phyloP scores from a whole-genome alignment of 2,888 invertebrate species.

The Phaonia tiefii region DNA sequence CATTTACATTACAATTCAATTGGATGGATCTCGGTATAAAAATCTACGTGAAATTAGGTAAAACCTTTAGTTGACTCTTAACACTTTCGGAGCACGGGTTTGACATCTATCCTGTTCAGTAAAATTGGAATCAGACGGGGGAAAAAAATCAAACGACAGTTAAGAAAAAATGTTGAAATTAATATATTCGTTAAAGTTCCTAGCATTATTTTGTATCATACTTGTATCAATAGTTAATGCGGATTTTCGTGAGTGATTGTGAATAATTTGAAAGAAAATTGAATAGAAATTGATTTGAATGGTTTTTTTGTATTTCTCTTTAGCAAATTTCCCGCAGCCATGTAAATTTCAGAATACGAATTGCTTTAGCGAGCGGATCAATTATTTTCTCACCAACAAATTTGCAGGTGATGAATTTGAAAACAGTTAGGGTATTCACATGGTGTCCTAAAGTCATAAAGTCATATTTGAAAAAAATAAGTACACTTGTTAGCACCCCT shows the following conservation, averaged over 20 bases:
- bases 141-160: no score
- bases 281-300: background rate
- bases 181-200: no score
- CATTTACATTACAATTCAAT: background rate
- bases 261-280: background rate
- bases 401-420: slow-evolving; percentile 22
- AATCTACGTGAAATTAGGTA: background rate
- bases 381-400: slow-evolving; percentile 66
- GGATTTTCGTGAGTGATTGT: slow-evolving; percentile 61
- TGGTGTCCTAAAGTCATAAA: no score
- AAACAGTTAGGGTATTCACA: no score
- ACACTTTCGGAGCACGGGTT: no score
- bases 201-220: no score
- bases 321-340: slow-evolving; percentile 72
- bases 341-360: slow-evolving; percentile 72
- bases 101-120: no score
- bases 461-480: no score
- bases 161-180: no score
- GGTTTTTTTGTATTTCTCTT: slow-evolving; percentile 19
- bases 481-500: no score
- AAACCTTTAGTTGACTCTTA: background rate
- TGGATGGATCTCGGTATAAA: background rate
- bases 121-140: background rate
- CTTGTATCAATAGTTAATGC: slow-evolving; percentile 24
- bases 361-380: slow-evolving; percentile 69